Evolutionary conservation across 1,140 invertebrate genomes (phyloP), one percentile per base, ranked within the genome.

Genomic region (Parapsyche elsis): DNA sequence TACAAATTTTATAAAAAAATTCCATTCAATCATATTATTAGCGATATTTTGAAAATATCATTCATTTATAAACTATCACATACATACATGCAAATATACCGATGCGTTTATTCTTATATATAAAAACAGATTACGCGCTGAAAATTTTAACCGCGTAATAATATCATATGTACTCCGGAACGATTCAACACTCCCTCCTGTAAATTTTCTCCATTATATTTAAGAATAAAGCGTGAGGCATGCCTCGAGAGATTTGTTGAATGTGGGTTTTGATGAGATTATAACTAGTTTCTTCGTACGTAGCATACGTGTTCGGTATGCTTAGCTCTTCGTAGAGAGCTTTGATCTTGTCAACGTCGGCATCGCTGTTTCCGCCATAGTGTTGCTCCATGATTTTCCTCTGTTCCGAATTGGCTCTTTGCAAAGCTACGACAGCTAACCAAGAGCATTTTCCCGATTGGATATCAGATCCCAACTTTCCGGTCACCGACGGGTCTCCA

Each of bases 401-500:
- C 86, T 99, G 97, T 24, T 92, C 88, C 0, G 91, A 87, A 83
- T 91, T 93, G 45, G 93, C 95, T 79, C 93, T 91, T 86, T 96
- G 94, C 71, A 99, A 88, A 19, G 97, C 97, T 16, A 96, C 93
- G 14, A 98, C 95, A 14, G 95, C 92, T 21, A 99, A 89, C 98
- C 98, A 99, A 0, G 96, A 94, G 87, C 98, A 99, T 90, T 99
- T 99, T 30, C 96, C 97, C 84, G 98, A 96, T 87, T 95, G 90
- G 82, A 99, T 98, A 85, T 99, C 98, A 4, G 93, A 97, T 0
- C 96, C 95, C 23, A 93, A 88, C 90, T 99, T 99, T 1, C 97
- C 98, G 5, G 93, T 98, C 0, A 95, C 89, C 23, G 92, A 88
- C 12, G 94, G 91, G 87, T 98, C 92, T 0, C 97, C 97, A 87